Conservation (phyloP, 2,888 invertebrate genomes). For the Hemistola chrysoprasaria region DNA sequence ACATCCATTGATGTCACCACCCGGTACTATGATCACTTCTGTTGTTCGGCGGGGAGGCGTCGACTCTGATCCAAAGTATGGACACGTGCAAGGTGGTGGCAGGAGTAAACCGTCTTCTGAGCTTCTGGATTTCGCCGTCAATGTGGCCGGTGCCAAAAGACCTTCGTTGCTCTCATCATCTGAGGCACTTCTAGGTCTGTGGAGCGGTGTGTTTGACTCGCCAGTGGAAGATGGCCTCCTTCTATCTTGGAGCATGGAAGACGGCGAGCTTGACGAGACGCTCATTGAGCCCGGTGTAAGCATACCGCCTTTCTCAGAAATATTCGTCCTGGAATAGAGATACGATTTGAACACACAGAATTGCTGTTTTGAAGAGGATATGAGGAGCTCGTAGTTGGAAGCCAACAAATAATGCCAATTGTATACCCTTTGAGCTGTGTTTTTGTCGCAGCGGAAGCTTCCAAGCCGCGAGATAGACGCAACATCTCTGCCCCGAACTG, state of each 20-base stretch:
- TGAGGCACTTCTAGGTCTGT: conserved; percentile 69
- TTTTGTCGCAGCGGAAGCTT: conserved; percentile 84
- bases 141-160: conserved; percentile 57
- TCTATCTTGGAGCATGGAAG: conserved; percentile 71
- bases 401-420: conserved; percentile 64
- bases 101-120: conserved; percentile 79
- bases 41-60: conserved; percentile 75
- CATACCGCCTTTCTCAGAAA: conserved; percentile 70
- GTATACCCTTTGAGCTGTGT: conserved; percentile 73
- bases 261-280: conserved; percentile 73
- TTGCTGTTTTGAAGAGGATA: too few species aligned
- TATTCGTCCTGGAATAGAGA: conserved; percentile 55
- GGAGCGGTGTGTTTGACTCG: conserved; percentile 58
- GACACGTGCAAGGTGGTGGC: conserved; percentile 91
- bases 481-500: conserved; percentile 94
- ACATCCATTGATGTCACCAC: conserved; percentile 74
- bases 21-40: conserved; percentile 78
- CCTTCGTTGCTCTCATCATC: conserved; percentile 71
- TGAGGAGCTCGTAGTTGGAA: conserved; percentile 38
- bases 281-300: conserved; percentile 73
- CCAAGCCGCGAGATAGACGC: conserved; percentile 90
- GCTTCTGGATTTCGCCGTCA: conserved; percentile 69
- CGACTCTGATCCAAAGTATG: conserved; percentile 89
- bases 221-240: conserved; percentile 64
- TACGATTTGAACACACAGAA: not conserved